phyloP scores from a whole-genome alignment of 2,797 vertebrate genomes.

The Adelosebastes latens region DNA sequence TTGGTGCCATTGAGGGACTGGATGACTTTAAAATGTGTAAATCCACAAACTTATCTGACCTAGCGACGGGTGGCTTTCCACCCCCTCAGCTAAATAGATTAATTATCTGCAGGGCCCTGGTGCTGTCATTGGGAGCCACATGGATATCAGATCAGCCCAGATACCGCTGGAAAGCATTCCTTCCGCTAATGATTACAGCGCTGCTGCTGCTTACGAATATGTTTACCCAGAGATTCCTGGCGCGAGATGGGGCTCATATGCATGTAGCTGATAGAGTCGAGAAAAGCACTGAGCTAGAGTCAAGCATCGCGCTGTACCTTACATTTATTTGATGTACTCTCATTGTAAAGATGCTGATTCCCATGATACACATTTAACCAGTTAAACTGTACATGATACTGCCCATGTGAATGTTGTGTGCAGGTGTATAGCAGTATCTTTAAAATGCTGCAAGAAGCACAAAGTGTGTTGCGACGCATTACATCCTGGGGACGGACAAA shows the following conservation, averaged over 20 bases:
- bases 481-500: conserved; percentile 71
- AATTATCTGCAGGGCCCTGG: conserved; percentile 76
- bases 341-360: conserved; percentile 33
- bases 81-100: conserved; percentile 78
- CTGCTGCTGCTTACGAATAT: conserved; percentile 55
- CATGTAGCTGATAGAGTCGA: conserved; percentile 1
- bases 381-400: conserved; percentile 21
- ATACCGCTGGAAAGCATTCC: conserved; percentile 62
- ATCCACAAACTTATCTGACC: conserved; percentile 81
- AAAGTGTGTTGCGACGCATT: conserved; percentile 50
- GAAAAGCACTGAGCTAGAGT: conserved; percentile 3
- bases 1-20: conserved; percentile 80
- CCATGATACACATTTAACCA: conserved; percentile 26
- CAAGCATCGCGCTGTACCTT: neutral
- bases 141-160: conserved; percentile 70
- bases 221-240: conserved; percentile 50
- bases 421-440: conserved; percentile 54
- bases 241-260: conserved; percentile 21
- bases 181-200: conserved; percentile 69
- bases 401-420: conserved; percentile 18
- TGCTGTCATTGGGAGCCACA: conserved; percentile 65
- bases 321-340: conserved; percentile 27
- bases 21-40: conserved; percentile 84
- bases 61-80: conserved; percentile 67
- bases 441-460: conserved; percentile 40